Conservation (phyloP, 2,113 vertebrate species). For the Odontesthes bonariensis region DNA sequence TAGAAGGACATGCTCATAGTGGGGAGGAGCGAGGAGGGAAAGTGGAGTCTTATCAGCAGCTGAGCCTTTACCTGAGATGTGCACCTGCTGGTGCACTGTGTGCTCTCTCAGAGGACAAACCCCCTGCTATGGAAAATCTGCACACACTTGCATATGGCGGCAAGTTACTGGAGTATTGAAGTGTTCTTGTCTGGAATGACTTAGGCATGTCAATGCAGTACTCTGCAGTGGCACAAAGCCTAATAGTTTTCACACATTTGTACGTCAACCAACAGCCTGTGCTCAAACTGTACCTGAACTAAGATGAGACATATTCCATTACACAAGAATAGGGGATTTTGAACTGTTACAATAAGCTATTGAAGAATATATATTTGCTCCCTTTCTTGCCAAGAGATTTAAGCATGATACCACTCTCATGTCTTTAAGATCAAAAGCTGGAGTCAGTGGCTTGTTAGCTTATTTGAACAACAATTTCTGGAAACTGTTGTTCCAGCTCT, state of each 20-base stretch:
- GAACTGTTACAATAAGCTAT: neutral
- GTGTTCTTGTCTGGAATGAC: conserved; percentile 41
- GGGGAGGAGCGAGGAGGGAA: neutral
- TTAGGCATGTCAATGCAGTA: conserved; percentile 37
- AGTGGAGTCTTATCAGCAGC: conserved; percentile 43
- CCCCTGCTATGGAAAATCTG: conserved; percentile 47
- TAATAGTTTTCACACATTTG: conserved; percentile 40
- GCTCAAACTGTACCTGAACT: neutral
- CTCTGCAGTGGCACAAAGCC: conserved; percentile 22
- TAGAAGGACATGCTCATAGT: conserved; percentile 22
- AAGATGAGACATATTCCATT: neutral
- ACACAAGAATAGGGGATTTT: neutral
- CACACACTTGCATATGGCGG: conserved; percentile 31
- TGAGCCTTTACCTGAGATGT: conserved; percentile 61
- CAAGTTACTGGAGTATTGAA: conserved; percentile 52
- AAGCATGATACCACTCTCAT: no score
- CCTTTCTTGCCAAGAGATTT: neutral
- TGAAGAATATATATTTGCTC: neutral
- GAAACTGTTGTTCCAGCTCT: neutral
- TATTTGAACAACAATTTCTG: no score
- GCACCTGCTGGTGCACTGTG: conserved; percentile 68
- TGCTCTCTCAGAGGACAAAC: conserved; percentile 35
- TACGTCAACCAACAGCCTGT: conserved; percentile 27
- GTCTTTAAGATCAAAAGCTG: no score
- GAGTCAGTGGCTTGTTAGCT: no score